These are phyloP conservation scores for Chromis chromis DNA, from an alignment of 2,797 vertebrate genomes.

Conservation along the genomic window DNA sequence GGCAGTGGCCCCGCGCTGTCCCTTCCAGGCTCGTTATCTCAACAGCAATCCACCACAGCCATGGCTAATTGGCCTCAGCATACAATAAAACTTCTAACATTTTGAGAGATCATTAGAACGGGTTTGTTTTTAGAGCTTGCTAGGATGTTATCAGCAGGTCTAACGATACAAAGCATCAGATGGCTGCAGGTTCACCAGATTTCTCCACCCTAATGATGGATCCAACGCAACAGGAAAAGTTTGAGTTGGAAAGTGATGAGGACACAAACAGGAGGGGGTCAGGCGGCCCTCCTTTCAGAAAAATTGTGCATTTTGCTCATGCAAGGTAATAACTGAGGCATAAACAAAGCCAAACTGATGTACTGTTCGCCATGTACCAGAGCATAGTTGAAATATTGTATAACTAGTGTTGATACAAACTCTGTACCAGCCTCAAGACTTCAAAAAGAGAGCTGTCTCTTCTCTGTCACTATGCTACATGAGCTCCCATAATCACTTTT, in stretches of 20 bases:
- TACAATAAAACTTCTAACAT: slow-evolving; percentile 61
- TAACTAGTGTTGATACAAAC: not conserved
- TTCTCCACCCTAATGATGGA: slow-evolving; percentile 37
- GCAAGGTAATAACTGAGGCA: not conserved
- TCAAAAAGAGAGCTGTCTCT: not conserved
- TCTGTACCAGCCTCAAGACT: not conserved
- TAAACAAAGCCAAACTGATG: slow-evolving; percentile 6
- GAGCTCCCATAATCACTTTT: not conserved
- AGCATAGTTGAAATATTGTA: not conserved
- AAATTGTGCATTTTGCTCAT: not conserved
- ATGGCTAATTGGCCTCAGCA: slow-evolving; percentile 67
- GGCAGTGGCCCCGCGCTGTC: slow-evolving; percentile 57
- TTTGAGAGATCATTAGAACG: slow-evolving; percentile 61
- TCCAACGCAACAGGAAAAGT: not conserved
- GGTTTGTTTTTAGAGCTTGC: slow-evolving; percentile 50
- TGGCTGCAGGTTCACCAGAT: slow-evolving; percentile 37
- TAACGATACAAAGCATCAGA: slow-evolving; percentile 34
- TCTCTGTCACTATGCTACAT: not conserved
- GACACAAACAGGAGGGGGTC: slow-evolving; percentile 14
- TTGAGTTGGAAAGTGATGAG: slow-evolving; percentile 15
- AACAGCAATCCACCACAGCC: slow-evolving; percentile 53
- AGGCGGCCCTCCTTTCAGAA: slow-evolving; percentile 7
- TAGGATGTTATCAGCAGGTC: slow-evolving; percentile 43
- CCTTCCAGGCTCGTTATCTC: slow-evolving; percentile 69
- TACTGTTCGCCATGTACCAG: not conserved